Evolutionary conservation across 2,888 invertebrate species (phyloP), one percentile per base, ranked within the genome.

Genomic region (Pseudococcus jackbeardsleyi): DNA sequence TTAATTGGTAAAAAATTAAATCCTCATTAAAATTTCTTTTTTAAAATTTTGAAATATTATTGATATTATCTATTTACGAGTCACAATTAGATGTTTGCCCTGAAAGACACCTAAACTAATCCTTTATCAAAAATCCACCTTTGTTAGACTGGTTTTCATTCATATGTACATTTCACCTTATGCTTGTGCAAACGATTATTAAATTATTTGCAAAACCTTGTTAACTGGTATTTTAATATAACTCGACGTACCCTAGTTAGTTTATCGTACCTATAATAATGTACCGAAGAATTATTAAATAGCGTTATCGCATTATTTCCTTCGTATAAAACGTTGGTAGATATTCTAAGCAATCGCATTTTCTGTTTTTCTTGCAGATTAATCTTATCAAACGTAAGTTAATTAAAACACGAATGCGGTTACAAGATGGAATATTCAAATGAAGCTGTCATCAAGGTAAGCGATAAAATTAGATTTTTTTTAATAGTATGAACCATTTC

Each of bases 351-450:
- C 19, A 64, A 22, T 54, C 9, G 9, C 19, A 15, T 19, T 64
- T 64, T 22, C 64, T 64, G 64, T 22, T 64, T 64, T 64, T 64
- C 22, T 64, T 64, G 64, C 19, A 64, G 64, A 22, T 64, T 64
- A 64, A 64, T 64, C 64, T 19, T 64, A 64, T 64, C 22, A 64
- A 64, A 64, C 19, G 19, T 64, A 22, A 22, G 8, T 22, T 64
- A 64, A 64, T 64, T 64, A 22, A 64, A 64, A 64, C 64, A 64
- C 17, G 64, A 64, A 64, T 64, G 64, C 22, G 64, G 11, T 22
- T 64, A 64, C 15, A 64, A 64, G 64, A 64, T 64, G 64, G 15
- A 64, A 64, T 64, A 64, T 64, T 64, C 64, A 64, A 64, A 64
- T 64, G 19, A 64, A 1, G 22, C 64, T 64, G 64, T 64, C 64